Percentiles rank a stretch among this genome's conserved stretches.
Conservation (phyloP, 2,888 invertebrate species). For the Scotopteryx bipunctaria region DNA sequence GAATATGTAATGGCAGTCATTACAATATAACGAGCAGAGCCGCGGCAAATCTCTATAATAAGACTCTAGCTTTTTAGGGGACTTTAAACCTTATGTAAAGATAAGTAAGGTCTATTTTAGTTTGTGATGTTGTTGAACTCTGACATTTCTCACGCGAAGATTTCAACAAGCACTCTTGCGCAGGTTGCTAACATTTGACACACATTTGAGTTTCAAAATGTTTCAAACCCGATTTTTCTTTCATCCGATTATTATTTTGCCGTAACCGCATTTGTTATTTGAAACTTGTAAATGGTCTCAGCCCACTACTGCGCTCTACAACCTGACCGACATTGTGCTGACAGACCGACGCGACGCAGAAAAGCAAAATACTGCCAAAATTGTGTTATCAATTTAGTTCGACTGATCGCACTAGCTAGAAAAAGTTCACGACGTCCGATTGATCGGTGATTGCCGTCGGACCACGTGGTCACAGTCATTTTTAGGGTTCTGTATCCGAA, state of each 20-base stretch:
- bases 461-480: too few species aligned
- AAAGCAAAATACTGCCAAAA: too few species aligned
- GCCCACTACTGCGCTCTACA: too few species aligned
- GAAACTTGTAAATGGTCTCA: neutral
- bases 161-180: constrained; percentile 14
- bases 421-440: too few species aligned
- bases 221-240: constrained; percentile 6
- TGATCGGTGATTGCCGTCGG: too few species aligned
- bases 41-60: constrained; percentile 24
- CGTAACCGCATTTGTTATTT: neutral
- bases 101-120: neutral
- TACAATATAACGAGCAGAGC: constrained; percentile 29
- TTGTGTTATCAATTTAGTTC: too few species aligned
- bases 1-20: constrained; percentile 32
- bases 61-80: neutral
- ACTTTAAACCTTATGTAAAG: constrained; percentile 6
- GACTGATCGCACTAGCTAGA: too few species aligned
- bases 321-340: too few species aligned
- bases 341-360: too few species aligned
- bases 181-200: constrained; percentile 22
- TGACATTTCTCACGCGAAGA: constrained; percentile 21
- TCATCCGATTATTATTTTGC: neutral
- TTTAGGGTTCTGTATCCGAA: too few species aligned
- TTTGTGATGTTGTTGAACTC: constrained; percentile 10
- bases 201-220: constrained; percentile 21